These are phyloP conservation scores for Cyprinodon diabolis DNA, from an alignment of 2,797 vertebrate genomes.

Conservation along the genomic window DNA sequence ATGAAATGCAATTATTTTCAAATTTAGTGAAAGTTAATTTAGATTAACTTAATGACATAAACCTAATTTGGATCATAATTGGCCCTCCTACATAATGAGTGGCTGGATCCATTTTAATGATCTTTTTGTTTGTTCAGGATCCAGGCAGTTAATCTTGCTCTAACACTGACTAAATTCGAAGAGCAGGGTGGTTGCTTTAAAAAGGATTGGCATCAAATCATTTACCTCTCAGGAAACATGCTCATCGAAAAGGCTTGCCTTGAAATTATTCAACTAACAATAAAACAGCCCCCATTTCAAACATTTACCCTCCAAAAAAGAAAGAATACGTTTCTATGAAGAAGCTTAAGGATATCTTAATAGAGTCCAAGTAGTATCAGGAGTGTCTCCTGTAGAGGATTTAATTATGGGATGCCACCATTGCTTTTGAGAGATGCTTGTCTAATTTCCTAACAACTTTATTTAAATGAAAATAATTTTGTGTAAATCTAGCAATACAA, in stretches of 20 bases:
- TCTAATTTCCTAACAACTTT: background rate
- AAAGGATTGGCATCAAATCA: background rate
- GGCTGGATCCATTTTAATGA: too few species aligned
- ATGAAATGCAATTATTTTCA: too few species aligned
- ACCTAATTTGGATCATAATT: too few species aligned
- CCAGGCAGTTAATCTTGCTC: too few species aligned
- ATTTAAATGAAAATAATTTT: background rate
- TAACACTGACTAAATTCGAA: background rate
- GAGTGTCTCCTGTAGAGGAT: background rate
- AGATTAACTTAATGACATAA: too few species aligned
- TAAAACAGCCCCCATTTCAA: background rate
- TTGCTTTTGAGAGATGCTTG: too few species aligned
- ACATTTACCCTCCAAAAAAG: background rate
- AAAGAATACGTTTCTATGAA: background rate
- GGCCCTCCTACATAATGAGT: too few species aligned
- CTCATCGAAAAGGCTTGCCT: background rate
- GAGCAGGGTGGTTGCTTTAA: background rate
- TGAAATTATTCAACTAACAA: background rate
- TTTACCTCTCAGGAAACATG: background rate
- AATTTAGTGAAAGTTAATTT: too few species aligned
- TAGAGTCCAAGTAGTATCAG: background rate
- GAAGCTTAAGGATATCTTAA: background rate
- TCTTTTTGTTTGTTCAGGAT: too few species aligned
- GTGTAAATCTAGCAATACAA: background rate
- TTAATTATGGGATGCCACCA: too few species aligned